phyloP scores from a whole-genome alignment of 2,888 invertebrate genomes.

The Psylliodes chrysocephalus region DNA sequence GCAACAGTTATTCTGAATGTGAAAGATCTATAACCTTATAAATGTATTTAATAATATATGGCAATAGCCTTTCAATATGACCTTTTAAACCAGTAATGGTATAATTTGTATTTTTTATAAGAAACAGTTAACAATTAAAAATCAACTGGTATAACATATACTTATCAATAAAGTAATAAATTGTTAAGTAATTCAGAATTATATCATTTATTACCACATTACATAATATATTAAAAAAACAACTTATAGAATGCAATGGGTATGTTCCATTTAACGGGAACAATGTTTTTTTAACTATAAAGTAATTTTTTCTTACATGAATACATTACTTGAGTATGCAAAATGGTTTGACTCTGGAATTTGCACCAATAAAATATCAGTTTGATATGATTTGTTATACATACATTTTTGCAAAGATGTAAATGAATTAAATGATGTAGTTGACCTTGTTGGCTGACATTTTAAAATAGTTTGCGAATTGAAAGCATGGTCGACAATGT shows the following conservation, averaged over 20 bases:
- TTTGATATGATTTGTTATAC: too few species aligned
- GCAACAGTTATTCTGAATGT: too few species aligned
- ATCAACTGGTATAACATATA: background rate
- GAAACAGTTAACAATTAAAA: background rate
- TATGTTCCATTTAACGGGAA: background rate
- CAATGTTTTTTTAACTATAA: background rate
- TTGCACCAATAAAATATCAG: too few species aligned
- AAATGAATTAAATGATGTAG: too few species aligned
- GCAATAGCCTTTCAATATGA: too few species aligned
- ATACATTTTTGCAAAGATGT: too few species aligned
- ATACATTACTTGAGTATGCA: background rate
- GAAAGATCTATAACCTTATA: too few species aligned
- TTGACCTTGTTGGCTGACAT: background rate
- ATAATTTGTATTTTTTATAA: background rate
- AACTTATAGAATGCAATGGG: constrained; percentile 1
- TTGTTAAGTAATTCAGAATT: background rate
- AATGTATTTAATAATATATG: too few species aligned
- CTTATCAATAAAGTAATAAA: background rate
- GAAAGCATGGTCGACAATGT: background rate
- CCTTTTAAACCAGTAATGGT: too few species aligned
- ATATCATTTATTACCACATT: background rate
- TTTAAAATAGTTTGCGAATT: background rate
- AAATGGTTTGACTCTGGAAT: too few species aligned
- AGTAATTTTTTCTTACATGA: background rate
- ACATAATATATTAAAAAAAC: background rate